Percentiles rank a stretch among this genome's conserved stretches.
Evolutionary conservation across 2,888 invertebrate genomes (phyloP).

Genomic region (Seira ritae): DNA sequence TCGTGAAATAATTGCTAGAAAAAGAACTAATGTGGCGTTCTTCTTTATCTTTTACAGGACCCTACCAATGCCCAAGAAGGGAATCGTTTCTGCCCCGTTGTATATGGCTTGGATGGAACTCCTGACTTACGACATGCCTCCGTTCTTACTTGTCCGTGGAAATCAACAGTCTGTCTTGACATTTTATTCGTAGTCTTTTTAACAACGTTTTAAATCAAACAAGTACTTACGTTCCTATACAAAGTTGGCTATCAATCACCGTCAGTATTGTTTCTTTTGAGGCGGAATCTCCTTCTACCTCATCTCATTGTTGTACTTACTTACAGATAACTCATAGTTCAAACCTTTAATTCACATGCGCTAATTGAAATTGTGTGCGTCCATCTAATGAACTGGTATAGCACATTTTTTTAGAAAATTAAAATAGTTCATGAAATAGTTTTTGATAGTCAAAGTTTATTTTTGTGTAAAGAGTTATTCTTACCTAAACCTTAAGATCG

Average conservation of each 20-base stretch:
- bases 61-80: conserved; percentile 95
- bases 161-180: conserved; percentile 93
- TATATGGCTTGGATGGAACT: conserved; percentile 98
- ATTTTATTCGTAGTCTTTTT: conserved; percentile 85
- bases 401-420: no score
- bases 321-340: no score
- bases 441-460: conserved; percentile 8
- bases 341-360: no score
- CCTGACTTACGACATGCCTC: conserved; percentile 91
- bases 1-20: neutral
- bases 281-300: conserved; percentile 13
- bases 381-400: no score
- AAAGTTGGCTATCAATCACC: no score
- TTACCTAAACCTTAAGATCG: no score
- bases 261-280: conserved; percentile 23
- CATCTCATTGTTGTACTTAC: no score
- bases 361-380: no score
- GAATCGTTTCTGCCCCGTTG: conserved; percentile 90
- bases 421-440: neutral
- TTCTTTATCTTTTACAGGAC: conserved; percentile 80
- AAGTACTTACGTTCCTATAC: no score
- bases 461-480: neutral
- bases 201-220: conserved; percentile 13
- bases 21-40: no score
- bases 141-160: conserved; percentile 88